These are phyloP conservation scores for Melanargia galathea DNA, from an alignment of 2,888 invertebrate species.

Conservation along the genomic window DNA sequence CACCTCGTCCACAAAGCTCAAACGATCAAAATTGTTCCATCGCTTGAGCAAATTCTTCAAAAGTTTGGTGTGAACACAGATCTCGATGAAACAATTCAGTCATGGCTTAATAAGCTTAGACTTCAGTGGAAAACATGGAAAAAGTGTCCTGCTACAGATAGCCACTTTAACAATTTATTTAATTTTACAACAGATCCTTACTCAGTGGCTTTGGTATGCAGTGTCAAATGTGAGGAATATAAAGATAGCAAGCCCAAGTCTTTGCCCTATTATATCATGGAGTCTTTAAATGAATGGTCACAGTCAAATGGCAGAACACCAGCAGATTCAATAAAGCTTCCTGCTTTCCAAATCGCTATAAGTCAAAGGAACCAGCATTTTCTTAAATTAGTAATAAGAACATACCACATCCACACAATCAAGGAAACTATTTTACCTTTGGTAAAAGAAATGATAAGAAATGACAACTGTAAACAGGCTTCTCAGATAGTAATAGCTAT, in stretches of 20 bases:
- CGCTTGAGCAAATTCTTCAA: slow-evolving; percentile 68
- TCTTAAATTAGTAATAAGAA: slow-evolving; percentile 83
- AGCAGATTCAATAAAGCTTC: slow-evolving; percentile 83
- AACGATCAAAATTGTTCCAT: slow-evolving; percentile 74
- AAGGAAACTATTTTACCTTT: slow-evolving; percentile 84
- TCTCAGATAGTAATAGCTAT: slow-evolving; percentile 86
- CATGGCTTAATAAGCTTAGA: slow-evolving; percentile 73
- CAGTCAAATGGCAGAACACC: slow-evolving; percentile 59
- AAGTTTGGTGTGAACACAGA: slow-evolving; percentile 67
- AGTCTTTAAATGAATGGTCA: slow-evolving; percentile 82
- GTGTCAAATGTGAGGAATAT: slow-evolving; percentile 84
- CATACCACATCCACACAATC: slow-evolving; percentile 84
- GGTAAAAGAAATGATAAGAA: slow-evolving; percentile 78
- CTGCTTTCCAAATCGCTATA: slow-evolving; percentile 87
- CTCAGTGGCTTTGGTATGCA: slow-evolving; percentile 80
- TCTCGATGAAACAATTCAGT: slow-evolving; percentile 61
- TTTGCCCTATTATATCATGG: slow-evolving; percentile 84
- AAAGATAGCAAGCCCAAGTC: slow-evolving; percentile 84
- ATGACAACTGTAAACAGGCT: slow-evolving; percentile 87
- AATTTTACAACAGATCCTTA: slow-evolving; percentile 81
- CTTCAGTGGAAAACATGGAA: slow-evolving; percentile 79
- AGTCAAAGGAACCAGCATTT: slow-evolving; percentile 85
- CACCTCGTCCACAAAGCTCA: slow-evolving; percentile 49
- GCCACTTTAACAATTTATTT: slow-evolving; percentile 74
- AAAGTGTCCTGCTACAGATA: slow-evolving; percentile 77